A percentile compares a stretch with the other conserved stretches of the same genome.
Evolutionary conservation across 1,140 invertebrate genomes (phyloP).

Genomic region (Drosophila sp.): DNA sequence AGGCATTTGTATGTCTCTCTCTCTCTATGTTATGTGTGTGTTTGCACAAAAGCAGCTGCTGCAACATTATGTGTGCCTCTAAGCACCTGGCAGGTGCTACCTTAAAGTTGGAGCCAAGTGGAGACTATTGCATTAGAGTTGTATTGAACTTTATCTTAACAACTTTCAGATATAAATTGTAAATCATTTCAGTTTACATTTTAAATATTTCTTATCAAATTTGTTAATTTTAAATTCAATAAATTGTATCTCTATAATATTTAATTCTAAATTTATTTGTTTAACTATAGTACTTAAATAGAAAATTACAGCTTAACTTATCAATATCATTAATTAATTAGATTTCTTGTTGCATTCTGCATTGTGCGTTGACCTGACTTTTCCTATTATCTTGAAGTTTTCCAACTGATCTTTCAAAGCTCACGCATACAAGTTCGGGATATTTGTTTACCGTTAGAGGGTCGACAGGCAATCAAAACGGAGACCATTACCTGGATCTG

Average conservation of each 20-base stretch:
- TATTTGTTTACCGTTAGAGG: constrained; percentile 71
- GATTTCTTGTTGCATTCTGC: neutral
- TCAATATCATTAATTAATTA: too few species aligned
- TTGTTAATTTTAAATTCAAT: too few species aligned
- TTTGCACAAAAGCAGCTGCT: constrained; percentile 16
- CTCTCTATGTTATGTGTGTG: too few species aligned
- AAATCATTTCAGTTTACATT: neutral
- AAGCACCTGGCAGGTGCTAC: constrained; percentile 25
- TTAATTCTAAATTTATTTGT: too few species aligned
- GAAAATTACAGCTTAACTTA: too few species aligned
- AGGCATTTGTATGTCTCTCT: neutral
- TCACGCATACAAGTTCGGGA: constrained; percentile 20
- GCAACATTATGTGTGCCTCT: constrained; percentile 19
- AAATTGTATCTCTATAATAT: too few species aligned
- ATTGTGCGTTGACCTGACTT: neutral
- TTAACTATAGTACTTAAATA: too few species aligned
- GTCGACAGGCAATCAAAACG: constrained; percentile 66
- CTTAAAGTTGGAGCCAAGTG: constrained; percentile 1
- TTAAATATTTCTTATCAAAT: too few species aligned
- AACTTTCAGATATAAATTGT: too few species aligned
- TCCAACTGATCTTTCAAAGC: neutral
- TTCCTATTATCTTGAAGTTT: constrained; percentile 3
- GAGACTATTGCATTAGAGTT: too few species aligned
- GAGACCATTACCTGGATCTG: constrained; percentile 8
- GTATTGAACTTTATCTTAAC: neutral